phyloP scores from a whole-genome alignment of 2,113 vertebrate genomes.

The Anthoscopus minutus region DNA sequence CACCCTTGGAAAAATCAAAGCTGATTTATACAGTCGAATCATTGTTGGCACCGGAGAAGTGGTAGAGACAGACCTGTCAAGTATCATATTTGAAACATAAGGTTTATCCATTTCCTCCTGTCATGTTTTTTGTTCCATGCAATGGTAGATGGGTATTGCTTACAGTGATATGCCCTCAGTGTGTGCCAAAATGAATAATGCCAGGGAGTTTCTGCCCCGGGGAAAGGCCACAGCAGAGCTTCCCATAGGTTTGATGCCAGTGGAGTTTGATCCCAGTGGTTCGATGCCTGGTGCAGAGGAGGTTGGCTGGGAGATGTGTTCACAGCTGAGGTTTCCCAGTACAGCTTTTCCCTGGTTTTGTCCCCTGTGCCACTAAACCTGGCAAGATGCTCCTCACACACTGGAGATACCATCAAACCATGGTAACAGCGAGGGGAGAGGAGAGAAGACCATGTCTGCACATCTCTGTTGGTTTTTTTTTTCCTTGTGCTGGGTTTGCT shows the following conservation, averaged over 20 bases:
- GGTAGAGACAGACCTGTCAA: not conserved
- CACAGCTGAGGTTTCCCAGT: not conserved
- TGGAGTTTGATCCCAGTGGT: not conserved
- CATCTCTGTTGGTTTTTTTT: not conserved
- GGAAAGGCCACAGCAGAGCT: not conserved
- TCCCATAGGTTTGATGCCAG: not conserved
- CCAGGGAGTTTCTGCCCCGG: not conserved
- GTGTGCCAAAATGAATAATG: not conserved
- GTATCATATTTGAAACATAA: not conserved
- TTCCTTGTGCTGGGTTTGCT: not conserved
- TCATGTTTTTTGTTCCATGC: not conserved
- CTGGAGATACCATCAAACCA: rapidly evolving
- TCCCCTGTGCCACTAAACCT: not conserved
- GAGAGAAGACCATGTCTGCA: not conserved
- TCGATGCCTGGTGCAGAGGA: too few relatives aligned
- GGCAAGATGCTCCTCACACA: not conserved
- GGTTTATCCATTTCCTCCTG: not conserved
- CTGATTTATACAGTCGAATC: not conserved
- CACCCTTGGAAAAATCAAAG: conserved; percentile 21
- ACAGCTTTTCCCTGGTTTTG: not conserved
- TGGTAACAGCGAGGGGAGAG: not conserved
- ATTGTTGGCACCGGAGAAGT: not conserved
- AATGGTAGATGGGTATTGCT: not conserved
- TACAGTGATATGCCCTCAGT: not conserved
- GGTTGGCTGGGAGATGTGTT: not conserved